Conservation (phyloP, 2,797 vertebrate species). For the Rhynchotus rufescens region DNA sequence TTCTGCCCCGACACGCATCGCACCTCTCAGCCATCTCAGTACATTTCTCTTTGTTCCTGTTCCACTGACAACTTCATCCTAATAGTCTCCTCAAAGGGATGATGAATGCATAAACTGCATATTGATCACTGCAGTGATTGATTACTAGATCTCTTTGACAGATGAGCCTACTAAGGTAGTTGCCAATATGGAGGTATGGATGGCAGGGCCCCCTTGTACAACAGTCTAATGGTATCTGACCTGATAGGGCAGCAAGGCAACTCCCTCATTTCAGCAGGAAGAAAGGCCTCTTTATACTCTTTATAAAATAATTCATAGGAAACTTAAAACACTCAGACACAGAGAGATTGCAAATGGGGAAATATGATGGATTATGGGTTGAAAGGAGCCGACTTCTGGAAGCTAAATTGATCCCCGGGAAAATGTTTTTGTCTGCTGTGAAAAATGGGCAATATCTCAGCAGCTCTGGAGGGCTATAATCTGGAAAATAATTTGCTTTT, state of each 20-base stretch:
- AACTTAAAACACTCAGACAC: constrained; percentile 86
- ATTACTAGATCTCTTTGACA: constrained; percentile 88
- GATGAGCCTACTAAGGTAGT: constrained; percentile 87
- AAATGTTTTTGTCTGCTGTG: constrained; percentile 99
- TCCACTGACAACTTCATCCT: constrained; percentile 71
- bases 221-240: constrained; percentile 87
- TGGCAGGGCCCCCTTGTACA: constrained; percentile 81
- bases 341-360: constrained; percentile 85
- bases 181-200: constrained; percentile 86
- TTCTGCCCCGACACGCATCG: not conserved
- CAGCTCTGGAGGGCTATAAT: constrained; percentile 76
- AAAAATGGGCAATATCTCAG: constrained; percentile 91
- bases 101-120: constrained; percentile 89
- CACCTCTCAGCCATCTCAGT: constrained; percentile 62
- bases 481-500: constrained; percentile 86
- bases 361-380: constrained; percentile 98
- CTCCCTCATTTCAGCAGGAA: constrained; percentile 73
- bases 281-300: constrained; percentile 73
- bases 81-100: constrained; percentile 78
- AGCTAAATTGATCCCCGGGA: constrained; percentile 96
- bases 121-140: constrained; percentile 91
- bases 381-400: constrained; percentile 90
- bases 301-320: constrained; percentile 86
- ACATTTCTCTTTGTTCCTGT: constrained; percentile 70
- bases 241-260: constrained; percentile 64